Conservation (phyloP, 1,140 invertebrate genomes). For the Drosophila truncata region DNA sequence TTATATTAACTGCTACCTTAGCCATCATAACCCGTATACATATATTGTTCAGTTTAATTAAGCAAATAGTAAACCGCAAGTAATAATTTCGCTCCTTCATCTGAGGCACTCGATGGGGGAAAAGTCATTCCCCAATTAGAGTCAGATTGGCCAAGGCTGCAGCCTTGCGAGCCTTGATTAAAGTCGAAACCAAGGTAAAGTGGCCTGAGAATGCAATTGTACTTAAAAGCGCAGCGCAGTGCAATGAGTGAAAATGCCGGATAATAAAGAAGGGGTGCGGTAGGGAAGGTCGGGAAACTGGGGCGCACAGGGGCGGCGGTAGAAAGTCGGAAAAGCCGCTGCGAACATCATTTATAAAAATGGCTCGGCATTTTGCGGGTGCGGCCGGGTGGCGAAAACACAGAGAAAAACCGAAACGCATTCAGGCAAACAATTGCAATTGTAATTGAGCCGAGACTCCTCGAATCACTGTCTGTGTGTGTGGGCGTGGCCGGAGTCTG, state of each 20-base stretch:
- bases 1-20: background rate
- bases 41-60: background rate
- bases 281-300: background rate
- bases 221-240: constrained; percentile 42
- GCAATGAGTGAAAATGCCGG: constrained; percentile 54
- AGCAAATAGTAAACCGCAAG: background rate
- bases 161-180: constrained; percentile 68
- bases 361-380: constrained; percentile 64
- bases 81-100: background rate
- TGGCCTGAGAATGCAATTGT: constrained; percentile 65
- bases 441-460: constrained; percentile 82
- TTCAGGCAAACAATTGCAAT: constrained; percentile 84
- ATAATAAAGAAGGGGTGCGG: constrained; percentile 35
- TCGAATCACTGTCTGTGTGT: constrained; percentile 47
- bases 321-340: constrained; percentile 43
- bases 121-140: constrained; percentile 35
- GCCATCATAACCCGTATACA: too few relatives aligned
- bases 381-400: constrained; percentile 43
- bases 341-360: constrained; percentile 78
- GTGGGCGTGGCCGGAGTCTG: constrained; percentile 52
- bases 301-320: too few relatives aligned
- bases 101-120: constrained; percentile 9
- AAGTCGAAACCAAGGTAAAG: constrained; percentile 58
- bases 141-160: constrained; percentile 28
- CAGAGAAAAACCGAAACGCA: constrained; percentile 77